phyloP scores from a whole-genome alignment of 1,140 invertebrate genomes.

The Tachypleus tridentatus region DNA sequence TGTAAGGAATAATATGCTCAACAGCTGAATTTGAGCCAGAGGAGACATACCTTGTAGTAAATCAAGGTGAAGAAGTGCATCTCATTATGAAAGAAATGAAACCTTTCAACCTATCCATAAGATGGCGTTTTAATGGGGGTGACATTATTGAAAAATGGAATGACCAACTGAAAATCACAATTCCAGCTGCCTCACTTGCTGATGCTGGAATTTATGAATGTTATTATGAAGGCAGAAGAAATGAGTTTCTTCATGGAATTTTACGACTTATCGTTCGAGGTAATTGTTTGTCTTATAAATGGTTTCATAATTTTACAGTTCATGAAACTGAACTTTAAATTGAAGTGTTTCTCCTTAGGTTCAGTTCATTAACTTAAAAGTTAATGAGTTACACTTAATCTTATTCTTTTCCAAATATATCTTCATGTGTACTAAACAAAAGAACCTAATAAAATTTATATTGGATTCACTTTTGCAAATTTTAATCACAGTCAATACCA shows the following conservation, averaged over 20 bases:
- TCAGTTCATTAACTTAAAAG: too few relatives aligned
- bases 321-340: too few relatives aligned
- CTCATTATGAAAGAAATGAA: conserved; percentile 7
- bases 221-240: conserved; percentile 15
- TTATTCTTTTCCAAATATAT: too few relatives aligned
- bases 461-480: too few relatives aligned
- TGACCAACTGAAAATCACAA: background rate
- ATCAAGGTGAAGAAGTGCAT: conserved; percentile 7
- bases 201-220: conserved; percentile 19
- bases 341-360: too few relatives aligned
- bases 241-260: conserved; percentile 13
- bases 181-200: background rate
- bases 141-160: conserved; percentile 8
- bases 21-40: conserved; percentile 12
- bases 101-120: background rate
- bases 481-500: too few relatives aligned
- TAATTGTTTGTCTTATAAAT: background rate
- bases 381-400: too few relatives aligned
- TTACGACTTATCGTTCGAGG: conserved; percentile 17
- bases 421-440: too few relatives aligned
- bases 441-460: too few relatives aligned
- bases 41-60: conserved; percentile 5
- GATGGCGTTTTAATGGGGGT: conserved; percentile 9
- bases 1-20: too few relatives aligned
- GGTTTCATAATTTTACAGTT: too few relatives aligned